Percentiles rank a stretch among this genome's conserved stretches.
Evolutionary conservation across 2,888 invertebrate species (phyloP).

Genomic region (Agriopis aurantiaria): DNA sequence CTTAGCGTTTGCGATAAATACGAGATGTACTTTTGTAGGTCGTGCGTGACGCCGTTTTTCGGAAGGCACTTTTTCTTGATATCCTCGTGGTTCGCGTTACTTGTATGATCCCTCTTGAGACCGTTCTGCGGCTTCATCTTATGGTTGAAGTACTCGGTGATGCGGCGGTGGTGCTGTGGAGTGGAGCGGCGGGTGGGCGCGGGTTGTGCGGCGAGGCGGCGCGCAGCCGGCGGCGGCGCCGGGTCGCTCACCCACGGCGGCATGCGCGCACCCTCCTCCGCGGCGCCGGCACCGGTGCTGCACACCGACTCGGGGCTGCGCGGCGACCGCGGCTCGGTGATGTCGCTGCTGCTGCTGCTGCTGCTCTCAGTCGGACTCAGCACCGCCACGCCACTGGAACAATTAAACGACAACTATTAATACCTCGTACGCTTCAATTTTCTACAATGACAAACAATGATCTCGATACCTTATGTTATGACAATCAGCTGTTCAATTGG

Average conservation of each 20-base stretch:
- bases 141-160: constrained; percentile 94
- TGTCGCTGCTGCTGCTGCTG: constrained; percentile 92
- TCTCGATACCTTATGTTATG: constrained; percentile 51
- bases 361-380: constrained; percentile 91
- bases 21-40: constrained; percentile 82
- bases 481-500: constrained; percentile 78
- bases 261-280: constrained; percentile 82
- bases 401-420: constrained; percentile 47
- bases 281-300: constrained; percentile 74
- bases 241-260: constrained; percentile 83
- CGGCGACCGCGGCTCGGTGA: constrained; percentile 95
- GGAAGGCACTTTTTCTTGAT: constrained; percentile 79
- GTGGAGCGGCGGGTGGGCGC: constrained; percentile 70
- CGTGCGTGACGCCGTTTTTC: constrained; percentile 79
- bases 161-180: constrained; percentile 89
- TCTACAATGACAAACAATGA: constrained; percentile 4
- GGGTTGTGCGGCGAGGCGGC: constrained; percentile 76
- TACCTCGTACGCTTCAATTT: neutral
- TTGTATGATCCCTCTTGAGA: constrained; percentile 74
- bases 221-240: constrained; percentile 74
- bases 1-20: constrained; percentile 81
- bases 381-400: constrained; percentile 94
- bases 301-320: constrained; percentile 89
- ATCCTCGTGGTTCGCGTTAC: constrained; percentile 64
- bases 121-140: constrained; percentile 91